Base-by-base conservation (phyloP, 2,797 vertebrate species). In the Astyanax mexicanus region DNA sequence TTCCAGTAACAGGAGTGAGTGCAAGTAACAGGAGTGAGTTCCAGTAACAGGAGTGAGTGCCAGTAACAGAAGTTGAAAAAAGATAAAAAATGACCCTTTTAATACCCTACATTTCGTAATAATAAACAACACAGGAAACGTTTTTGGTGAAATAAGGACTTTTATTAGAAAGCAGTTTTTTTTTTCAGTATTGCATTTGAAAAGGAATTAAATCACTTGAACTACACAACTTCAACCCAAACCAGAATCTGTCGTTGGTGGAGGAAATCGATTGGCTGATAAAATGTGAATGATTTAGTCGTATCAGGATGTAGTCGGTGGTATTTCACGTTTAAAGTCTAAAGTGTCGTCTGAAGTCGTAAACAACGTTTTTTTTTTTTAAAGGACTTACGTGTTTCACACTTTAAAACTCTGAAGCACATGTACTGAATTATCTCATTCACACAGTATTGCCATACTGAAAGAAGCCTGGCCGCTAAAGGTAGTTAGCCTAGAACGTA, bases 131-230 rank as follows among this genome's bases (percentile, higher is more conserved):
- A 40, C 13, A 3, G 8, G 0, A n/a, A n/a, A n/a, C n/a, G n/a
- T n/a, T 0, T 75, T 78, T 88, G 87, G 87, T 93, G 90, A 91
- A 91, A 90, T 90, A 88, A 91, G 82, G 86, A 88, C 72, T 91
- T 94, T 94, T 93, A 94, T 93, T 93, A 93, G 87, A 93, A 92
- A 93, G 92, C 92, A 91, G 84, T 88, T 91, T 88, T 60, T 91
- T 88, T 58, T 60, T 90, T 92, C 85, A 87, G 89, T 92, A 91
- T 92, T 92, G 92, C 92, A 92, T 93, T 90, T 83, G 84, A 91
- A 75, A 92, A 92, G 81, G 89, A 91, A 92, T 87, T 80, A 86
- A 80, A 32, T 80, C 86, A 87, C 67, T 90, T 88, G 79, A 85
- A 91, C 88, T 87, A 92, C 87, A 90, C 84, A 89, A 79, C 66